A percentile compares a stretch with the other conserved stretches of the same genome.
Evolutionary conservation across 2,113 vertebrate genomes (phyloP).

Genomic region (Nothobranchius kuhntae): DNA sequence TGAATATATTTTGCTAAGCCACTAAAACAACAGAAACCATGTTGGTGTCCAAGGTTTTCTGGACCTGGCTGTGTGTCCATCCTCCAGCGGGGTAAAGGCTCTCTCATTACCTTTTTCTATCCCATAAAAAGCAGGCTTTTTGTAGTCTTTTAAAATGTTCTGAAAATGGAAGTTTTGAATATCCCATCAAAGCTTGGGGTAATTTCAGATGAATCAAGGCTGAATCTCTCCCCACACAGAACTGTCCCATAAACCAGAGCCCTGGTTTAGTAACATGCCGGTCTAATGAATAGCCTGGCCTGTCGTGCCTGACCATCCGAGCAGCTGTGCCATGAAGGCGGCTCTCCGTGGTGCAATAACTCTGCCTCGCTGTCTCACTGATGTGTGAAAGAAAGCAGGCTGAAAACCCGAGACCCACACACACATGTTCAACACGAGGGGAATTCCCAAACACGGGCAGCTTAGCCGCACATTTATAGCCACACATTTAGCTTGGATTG

Average conservation of each 20-base stretch:
- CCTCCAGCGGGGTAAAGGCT: background rate
- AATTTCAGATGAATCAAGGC: slow-evolving; percentile 57
- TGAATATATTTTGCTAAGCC: background rate
- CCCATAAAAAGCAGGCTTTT: slow-evolving; percentile 30
- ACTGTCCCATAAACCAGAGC: slow-evolving; percentile 65
- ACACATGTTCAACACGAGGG: slow-evolving; percentile 69
- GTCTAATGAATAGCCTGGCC: slow-evolving; percentile 68
- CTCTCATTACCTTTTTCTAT: slow-evolving; percentile 23
- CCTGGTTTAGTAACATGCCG: slow-evolving; percentile 65
- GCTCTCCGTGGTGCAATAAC: slow-evolving; percentile 68
- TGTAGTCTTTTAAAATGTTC: slow-evolving; percentile 15
- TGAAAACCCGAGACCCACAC: slow-evolving; percentile 62
- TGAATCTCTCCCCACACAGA: slow-evolving; percentile 48
- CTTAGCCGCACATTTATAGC: slow-evolving; percentile 50
- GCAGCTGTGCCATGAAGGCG: slow-evolving; percentile 65
- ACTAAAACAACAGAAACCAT: background rate
- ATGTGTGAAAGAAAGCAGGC: slow-evolving; percentile 73
- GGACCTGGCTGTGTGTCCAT: background rate
- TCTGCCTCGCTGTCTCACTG: slow-evolving; percentile 67
- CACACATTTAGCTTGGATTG: slow-evolving; percentile 61
- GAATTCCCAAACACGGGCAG: slow-evolving; percentile 60
- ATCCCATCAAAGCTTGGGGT: slow-evolving; percentile 55
- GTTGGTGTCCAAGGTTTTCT: background rate
- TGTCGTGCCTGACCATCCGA: slow-evolving; percentile 54
- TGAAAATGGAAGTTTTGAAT: slow-evolving; percentile 46